Evolutionary conservation across 92 coral and sea anemone genomes (phyloP), one percentile per base, ranked within the genome.

Genomic region (Actinostola sp.): DNA sequence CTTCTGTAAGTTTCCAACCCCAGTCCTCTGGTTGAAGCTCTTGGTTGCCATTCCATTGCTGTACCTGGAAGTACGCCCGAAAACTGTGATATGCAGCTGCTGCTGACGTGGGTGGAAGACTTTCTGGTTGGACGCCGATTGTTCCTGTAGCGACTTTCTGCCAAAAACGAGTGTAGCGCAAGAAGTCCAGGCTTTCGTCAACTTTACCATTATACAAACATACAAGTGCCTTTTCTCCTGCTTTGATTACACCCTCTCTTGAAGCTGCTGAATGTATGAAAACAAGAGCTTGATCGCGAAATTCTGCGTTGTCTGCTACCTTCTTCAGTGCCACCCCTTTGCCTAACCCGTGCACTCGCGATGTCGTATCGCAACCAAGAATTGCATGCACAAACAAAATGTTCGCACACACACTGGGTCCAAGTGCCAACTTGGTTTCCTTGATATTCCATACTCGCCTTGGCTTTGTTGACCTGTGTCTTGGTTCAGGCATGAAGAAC

Each of bases 1-100:
- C 73, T 65, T 77, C 78, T 10, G 51, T 13, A 10, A 82, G 39
- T 53, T 69, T 67, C 84, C 74, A 82, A 19, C 83, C 83, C 88
- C 78, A 76, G 36, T 76, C 78, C 23, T 21, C 72, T 43, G 83
- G 65, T 32, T 46, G 3, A n/a, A 76, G 75, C 66, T 24, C 44
- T 3, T 27, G 31, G 43, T 36, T 49, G 1, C 77, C 76, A 41
- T 67, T 78, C 83, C 76, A 67, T 31, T 77, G 67, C 68, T 67
- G 83, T 11, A 56, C 66, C 20, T 77, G 70, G 30, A 29, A 68
- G 73, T 63, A 75, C 17, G 63, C 73, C 24, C 76, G 49, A 39
- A 29, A 11, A 24, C 76, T 70, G 73, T 30, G 76, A 23, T 51
- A 52, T 0, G 45, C 82, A 14, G 82, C 72, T 0, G 74, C 73